Evolutionary conservation across 2,888 invertebrate genomes (phyloP).

Genomic region (Acleris laterana): DNA sequence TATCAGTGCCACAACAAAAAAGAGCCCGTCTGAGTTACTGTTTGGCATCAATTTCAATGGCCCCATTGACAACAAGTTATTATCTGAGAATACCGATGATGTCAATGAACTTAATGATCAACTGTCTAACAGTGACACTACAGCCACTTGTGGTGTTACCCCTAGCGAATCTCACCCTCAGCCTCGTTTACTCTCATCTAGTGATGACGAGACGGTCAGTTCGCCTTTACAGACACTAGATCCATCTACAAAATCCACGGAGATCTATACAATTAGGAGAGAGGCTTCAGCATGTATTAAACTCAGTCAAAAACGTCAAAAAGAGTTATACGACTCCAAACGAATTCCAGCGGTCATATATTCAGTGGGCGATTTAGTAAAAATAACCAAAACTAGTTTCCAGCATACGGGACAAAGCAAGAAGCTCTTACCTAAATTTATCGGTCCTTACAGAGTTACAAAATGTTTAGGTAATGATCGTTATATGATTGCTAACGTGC

Average conservation of each 20-base stretch:
- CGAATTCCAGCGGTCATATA: conserved; percentile 12
- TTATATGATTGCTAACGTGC: conserved; percentile 5
- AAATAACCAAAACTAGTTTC: conserved; percentile 13
- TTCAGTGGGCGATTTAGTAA: background rate
- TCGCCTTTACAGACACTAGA: background rate
- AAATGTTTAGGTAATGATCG: conserved; percentile 5
- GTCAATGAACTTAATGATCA: background rate
- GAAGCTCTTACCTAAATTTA: conserved; percentile 6
- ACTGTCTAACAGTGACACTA: background rate
- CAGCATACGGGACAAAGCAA: background rate
- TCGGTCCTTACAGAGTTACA: conserved; percentile 1
- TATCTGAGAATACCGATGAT: background rate
- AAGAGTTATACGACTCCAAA: conserved; percentile 11
- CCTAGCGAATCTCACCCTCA: background rate
- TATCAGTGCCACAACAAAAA: conserved; percentile 31
- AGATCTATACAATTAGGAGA: no score
- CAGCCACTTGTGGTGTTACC: background rate
- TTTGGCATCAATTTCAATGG: conserved; percentile 25
- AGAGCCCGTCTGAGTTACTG: conserved; percentile 37
- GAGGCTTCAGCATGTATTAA: background rate
- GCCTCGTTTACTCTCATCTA: background rate
- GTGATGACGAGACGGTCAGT: background rate
- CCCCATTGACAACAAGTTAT: conserved; percentile 35
- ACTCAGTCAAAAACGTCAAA: conserved; percentile 21
- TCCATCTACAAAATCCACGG: background rate